phyloP scores from a whole-genome alignment of 2,113 vertebrate species.

The Zingel zingel region DNA sequence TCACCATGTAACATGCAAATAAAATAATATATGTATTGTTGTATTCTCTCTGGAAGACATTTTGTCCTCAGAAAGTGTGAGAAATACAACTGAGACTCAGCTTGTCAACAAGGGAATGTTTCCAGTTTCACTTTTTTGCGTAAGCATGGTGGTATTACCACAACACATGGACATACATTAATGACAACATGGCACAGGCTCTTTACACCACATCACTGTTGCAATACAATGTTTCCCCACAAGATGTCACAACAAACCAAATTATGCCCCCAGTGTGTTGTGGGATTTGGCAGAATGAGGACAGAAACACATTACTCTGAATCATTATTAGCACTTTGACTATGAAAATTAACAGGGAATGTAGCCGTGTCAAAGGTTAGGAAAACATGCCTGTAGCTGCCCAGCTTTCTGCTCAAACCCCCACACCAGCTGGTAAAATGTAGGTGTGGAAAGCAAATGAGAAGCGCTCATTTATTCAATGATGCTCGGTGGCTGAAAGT shows the following conservation, averaged over 20 bases:
- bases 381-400: neutral
- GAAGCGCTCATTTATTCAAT: neutral
- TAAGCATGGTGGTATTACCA: neutral
- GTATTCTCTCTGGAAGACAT: constrained; percentile 53
- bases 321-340: neutral
- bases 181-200: neutral
- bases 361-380: neutral
- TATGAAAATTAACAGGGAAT: neutral
- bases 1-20: constrained; percentile 84
- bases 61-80: constrained; percentile 35
- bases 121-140: neutral
- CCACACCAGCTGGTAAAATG: neutral
- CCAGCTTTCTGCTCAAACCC: neutral
- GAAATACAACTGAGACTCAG: neutral
- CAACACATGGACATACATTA: neutral
- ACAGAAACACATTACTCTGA: neutral
- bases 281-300: neutral
- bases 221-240: constrained; percentile 39
- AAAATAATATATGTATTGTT: constrained; percentile 82
- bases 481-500: neutral
- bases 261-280: neutral
- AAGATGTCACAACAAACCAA: constrained; percentile 46
- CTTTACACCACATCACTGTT: neutral
- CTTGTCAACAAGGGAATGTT: neutral
- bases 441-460: neutral